Evolutionary conservation across 2,113 vertebrate genomes (phyloP), one percentile per base, ranked within the genome.

Genomic region (Onychorhynchus coronatus): DNA sequence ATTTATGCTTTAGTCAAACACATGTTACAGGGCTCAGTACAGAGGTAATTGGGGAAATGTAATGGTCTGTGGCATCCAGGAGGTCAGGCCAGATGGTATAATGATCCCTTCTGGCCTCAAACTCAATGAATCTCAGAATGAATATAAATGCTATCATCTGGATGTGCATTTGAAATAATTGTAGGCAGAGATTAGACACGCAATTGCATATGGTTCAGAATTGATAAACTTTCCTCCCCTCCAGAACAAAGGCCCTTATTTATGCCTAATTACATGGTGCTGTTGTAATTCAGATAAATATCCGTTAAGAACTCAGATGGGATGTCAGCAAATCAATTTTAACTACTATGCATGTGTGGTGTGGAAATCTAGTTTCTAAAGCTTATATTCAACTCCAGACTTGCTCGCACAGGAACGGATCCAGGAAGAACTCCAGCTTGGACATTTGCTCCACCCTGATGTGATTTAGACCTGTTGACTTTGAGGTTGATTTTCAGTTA

Each of bases 71-170:
- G 88, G 92, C 91, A 95, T 95, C 86, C 93, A 95, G 91, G 80
- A 96, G 95, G 95, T 97, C 93, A 96, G 95, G 49, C 96, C 96
- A 96, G 96, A 96, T 97, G 96, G 95, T 81, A 80, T 85, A 96
- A 96, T 95, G 95, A 96, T 95, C 53, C 92, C 93, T 96, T 96
- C 93, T 94, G 93, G 96, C 77, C 92, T 93, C 70, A 84, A 73
- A 87, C 76, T 91, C 96, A 78, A 5, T 66, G 86, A 94, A 89
- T 96, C 91, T 96, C 76, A 27, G 93, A 94, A 91, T 96, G 93
- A 92, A 87, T 96, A 92, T 67, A 93, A 94, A 96, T 94, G 88
- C 41, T 82, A 91, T 95, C 88, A 89, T 95, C 96, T 96, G 88
- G 88, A 93, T 96, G 56, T 82, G 76, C 76, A 85, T 94, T 91